phyloP scores from a whole-genome alignment of 2,888 invertebrate species.

The Liopterus haemorrhoidalis region DNA sequence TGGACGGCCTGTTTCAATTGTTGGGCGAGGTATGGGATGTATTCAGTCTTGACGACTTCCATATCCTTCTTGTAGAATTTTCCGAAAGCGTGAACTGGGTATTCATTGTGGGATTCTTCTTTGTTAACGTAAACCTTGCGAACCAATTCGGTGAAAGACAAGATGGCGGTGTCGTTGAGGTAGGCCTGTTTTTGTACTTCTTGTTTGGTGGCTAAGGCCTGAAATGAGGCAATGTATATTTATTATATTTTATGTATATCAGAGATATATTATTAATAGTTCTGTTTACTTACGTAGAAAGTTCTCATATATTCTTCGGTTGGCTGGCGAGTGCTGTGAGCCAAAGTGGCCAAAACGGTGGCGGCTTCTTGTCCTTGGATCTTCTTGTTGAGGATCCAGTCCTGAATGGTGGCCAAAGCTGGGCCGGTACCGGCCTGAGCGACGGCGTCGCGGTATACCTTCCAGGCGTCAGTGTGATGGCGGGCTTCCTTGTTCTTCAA shows the following conservation, averaged over 20 bases:
- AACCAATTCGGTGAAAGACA: constrained; percentile 56
- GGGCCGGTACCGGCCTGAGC: constrained; percentile 64
- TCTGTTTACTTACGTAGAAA: constrained; percentile 55
- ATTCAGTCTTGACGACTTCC: constrained; percentile 50
- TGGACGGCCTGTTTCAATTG: constrained; percentile 52
- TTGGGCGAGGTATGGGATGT: constrained; percentile 55
- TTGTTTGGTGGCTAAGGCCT: constrained; percentile 51
- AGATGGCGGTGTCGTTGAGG: constrained; percentile 54
- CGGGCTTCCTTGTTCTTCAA: constrained; percentile 36
- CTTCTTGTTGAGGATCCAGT: constrained; percentile 55
- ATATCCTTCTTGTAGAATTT: constrained; percentile 49
- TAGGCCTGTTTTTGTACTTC: constrained; percentile 49
- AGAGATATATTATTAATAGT: constrained; percentile 7
- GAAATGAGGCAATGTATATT: constrained; percentile 57
- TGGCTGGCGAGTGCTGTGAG: constrained; percentile 54
- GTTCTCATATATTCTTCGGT: constrained; percentile 57
- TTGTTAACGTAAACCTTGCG: constrained; percentile 57
- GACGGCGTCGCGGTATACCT: constrained; percentile 60
- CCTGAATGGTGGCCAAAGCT: constrained; percentile 55
- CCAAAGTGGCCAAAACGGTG: constrained; percentile 51
- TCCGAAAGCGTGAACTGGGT: constrained; percentile 62
- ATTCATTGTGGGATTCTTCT: constrained; percentile 53
- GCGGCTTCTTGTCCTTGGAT: constrained; percentile 55
- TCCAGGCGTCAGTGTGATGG: constrained; percentile 51
- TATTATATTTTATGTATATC: too few relatives aligned